A percentile compares a stretch with the other conserved stretches of the same genome.
Conservation (phyloP, 2,888 invertebrate species). For the Pharmacophagus antenor region DNA sequence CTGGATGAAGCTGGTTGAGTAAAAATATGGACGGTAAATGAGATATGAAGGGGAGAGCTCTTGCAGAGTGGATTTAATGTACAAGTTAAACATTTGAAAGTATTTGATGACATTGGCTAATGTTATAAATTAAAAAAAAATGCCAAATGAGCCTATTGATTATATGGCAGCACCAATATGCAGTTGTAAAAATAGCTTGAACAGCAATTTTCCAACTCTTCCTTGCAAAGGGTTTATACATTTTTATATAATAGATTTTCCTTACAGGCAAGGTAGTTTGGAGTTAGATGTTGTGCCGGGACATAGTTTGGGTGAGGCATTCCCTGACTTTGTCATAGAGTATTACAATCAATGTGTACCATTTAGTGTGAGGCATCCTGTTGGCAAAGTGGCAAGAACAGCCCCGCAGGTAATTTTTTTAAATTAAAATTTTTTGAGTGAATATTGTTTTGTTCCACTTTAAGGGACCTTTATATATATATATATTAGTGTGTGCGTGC, state of each 20-base stretch:
- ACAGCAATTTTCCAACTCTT: too few relatives aligned
- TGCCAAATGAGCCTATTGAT: too few relatives aligned
- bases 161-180: too few relatives aligned
- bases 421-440: too few relatives aligned
- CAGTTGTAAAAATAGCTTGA: too few relatives aligned
- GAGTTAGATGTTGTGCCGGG: slow-evolving; percentile 85
- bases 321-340: slow-evolving; percentile 82
- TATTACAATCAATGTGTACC: slow-evolving; percentile 82
- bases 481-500: neutral
- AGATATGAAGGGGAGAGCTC: too few relatives aligned
- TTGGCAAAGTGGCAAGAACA: slow-evolving; percentile 55
- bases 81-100: too few relatives aligned
- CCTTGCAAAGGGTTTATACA: neutral
- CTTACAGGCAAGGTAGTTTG: slow-evolving; percentile 76
- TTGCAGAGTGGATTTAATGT: too few relatives aligned
- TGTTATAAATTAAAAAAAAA: too few relatives aligned
- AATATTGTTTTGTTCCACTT: neutral
- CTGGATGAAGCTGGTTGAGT: too few relatives aligned
- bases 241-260: neutral
- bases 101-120: too few relatives aligned
- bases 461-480: neutral
- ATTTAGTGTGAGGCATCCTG: slow-evolving; percentile 62
- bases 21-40: too few relatives aligned
- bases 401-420: slow-evolving; percentile 59
- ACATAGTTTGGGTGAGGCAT: slow-evolving; percentile 80